Evolutionary conservation across 2,888 invertebrate species (phyloP), one percentile per base, ranked within the genome.

Genomic region (Dioctria linearis): DNA sequence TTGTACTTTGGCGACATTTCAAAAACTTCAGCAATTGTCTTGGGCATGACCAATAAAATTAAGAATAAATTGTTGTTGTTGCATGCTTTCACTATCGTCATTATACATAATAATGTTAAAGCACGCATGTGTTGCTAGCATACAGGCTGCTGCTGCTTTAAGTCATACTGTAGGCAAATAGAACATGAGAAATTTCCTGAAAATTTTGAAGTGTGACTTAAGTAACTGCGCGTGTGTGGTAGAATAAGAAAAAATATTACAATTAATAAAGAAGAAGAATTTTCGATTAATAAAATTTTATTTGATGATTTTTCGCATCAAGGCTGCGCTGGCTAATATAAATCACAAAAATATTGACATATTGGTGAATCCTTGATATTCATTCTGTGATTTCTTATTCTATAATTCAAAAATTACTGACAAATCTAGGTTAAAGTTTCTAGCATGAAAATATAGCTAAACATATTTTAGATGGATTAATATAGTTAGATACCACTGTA

Each of bases 391-490:
- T 57, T 73, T 57, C 11, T 54, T 25, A 25, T 57, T 39, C 40
- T 42, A 73, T 73, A 73, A 73, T 73, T 57, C 57, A 73, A 73
- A 73, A 54, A 57, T 13, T 57, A 5, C 13, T 11, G 73, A 73
- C 57, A 73, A 57, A 73, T 73, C 73, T 73, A 40, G 73, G 73
- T 73, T 73, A 54, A 42, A 59, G 40, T 67, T 49, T 46, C 67
- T 43, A 46, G 25, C 25, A 25, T 25, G 25, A 25, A 25, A 25
- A 25, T 25, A 25, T 25, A n/a, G n/a, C n/a, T n/a, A n/a, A n/a
- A n/a, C n/a, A n/a, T 25, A 1, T 25, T 25, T 25, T 25, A 25
- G 25, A 25, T 25, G 25, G 1, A 25, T 1, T 25, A 25, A 25
- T 25, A 25, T 25, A 25, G 0, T 25, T 25, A 25, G 25, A 25